A percentile compares a stretch with the other conserved stretches of the same genome.
Conservation (phyloP, 1,140 invertebrate species). For the Sycophila sp. region DNA sequence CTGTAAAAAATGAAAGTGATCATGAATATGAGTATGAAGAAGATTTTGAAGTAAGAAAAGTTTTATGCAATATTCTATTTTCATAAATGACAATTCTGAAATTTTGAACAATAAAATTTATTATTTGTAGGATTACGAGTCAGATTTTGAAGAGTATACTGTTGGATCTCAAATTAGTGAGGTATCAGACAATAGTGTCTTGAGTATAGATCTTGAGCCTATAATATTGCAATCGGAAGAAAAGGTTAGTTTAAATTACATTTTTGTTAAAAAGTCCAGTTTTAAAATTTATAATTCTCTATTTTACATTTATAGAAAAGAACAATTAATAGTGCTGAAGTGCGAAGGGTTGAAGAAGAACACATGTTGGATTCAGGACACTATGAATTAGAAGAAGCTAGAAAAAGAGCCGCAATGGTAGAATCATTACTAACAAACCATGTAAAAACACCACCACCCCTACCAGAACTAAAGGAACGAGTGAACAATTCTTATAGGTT, state of each 20-base stretch:
- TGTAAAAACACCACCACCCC: conserved; percentile 40
- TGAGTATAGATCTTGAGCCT: conserved; percentile 46
- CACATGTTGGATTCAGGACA: conserved; percentile 76
- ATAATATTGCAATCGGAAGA: conserved; percentile 53
- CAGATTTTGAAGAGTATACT: conserved; percentile 69
- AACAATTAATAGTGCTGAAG: conserved; percentile 45
- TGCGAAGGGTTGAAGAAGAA: conserved; percentile 67
- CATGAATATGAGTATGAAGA: conserved; percentile 61
- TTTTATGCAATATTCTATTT: background rate
- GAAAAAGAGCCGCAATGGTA: conserved; percentile 59
- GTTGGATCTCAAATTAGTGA: conserved; percentile 58
- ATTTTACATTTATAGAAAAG: conserved; percentile 33
- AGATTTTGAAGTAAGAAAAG: conserved; percentile 63
- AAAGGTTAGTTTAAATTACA: conserved; percentile 43
- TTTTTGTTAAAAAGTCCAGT: background rate
- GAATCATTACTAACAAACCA: conserved; percentile 56
- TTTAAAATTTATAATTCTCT: no score
- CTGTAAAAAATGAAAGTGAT: background rate
- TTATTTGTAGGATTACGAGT: conserved; percentile 65
- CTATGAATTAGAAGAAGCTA: conserved; percentile 69
- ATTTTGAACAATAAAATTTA: conserved; percentile 20
- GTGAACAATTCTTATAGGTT: conserved; percentile 52
- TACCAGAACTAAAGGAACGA: conserved; percentile 48
- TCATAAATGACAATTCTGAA: background rate
- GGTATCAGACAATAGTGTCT: conserved; percentile 47